These are phyloP conservation scores for Drosophila barbarae DNA, from an alignment of 2,888 invertebrate species.

Conservation along the genomic window DNA sequence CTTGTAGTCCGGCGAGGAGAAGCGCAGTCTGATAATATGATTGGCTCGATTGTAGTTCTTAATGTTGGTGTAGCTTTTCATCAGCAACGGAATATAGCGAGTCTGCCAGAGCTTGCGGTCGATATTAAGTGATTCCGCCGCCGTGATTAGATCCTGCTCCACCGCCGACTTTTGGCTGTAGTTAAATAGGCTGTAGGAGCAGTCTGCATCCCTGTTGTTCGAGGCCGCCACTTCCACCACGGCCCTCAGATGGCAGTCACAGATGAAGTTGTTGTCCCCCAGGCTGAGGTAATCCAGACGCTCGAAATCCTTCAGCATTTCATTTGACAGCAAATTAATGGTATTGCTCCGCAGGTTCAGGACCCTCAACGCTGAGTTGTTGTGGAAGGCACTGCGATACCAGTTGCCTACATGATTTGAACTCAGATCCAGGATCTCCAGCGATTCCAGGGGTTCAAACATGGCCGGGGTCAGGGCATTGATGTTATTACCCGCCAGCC, in stretches of 20 bases:
- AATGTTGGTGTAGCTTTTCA: constrained; percentile 54
- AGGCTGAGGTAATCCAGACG: constrained; percentile 80
- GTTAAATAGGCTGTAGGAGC: constrained; percentile 52
- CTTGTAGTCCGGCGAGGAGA: constrained; percentile 26
- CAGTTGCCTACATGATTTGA: constrained; percentile 82
- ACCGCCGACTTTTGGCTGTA: constrained; percentile 15
- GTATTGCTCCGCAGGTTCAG: constrained; percentile 81
- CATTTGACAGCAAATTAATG: constrained; percentile 81
- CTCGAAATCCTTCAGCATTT: constrained; percentile 82
- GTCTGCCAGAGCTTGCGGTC: constrained; percentile 37
- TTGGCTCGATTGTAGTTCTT: constrained; percentile 44
- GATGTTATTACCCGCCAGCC: constrained; percentile 82
- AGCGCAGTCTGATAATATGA: constrained; percentile 51
- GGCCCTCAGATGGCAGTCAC: constrained; percentile 82
- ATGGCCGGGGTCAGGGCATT: constrained; percentile 68
- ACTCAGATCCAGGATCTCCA: constrained; percentile 81
- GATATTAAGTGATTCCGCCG: constrained; percentile 13
- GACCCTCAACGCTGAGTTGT: constrained; percentile 79
- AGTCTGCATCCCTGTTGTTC: constrained; percentile 70
- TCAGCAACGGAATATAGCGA: constrained; percentile 45
- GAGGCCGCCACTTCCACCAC: constrained; percentile 79
- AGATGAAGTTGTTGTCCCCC: constrained; percentile 82
- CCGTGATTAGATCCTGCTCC: background rate
- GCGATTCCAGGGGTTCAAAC: constrained; percentile 76
- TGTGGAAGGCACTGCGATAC: constrained; percentile 79